phyloP scores from a whole-genome alignment of 2,113 vertebrate genomes.

The Calonectris borealis region DNA sequence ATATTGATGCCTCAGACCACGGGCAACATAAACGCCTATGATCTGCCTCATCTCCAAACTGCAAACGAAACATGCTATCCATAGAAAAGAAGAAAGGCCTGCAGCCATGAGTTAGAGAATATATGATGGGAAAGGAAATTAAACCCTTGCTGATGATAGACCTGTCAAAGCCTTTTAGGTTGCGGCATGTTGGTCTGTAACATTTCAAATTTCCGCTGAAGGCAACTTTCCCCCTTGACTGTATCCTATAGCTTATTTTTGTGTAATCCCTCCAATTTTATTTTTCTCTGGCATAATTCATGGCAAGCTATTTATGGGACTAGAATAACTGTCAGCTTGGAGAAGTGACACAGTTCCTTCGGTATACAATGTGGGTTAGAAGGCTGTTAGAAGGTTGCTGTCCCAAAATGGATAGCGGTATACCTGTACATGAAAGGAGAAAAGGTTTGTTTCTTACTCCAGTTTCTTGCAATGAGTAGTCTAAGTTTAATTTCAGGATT shows the following conservation, averaged over 20 bases:
- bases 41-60: not conserved
- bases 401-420: not conserved
- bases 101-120: not conserved
- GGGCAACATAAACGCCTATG: not conserved
- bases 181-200: not conserved
- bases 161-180: not conserved
- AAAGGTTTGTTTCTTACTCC: not conserved
- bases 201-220: not conserved
- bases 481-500: not conserved
- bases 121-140: not conserved
- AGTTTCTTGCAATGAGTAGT: not conserved
- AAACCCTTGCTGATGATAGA: not conserved
- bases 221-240: not conserved
- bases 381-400: not conserved
- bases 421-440: not conserved
- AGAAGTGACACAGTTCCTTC: not conserved
- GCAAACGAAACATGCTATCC: not conserved
- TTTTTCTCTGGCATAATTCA: not conserved
- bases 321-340: not conserved
- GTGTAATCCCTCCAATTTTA: not conserved
- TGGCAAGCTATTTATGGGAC: not conserved
- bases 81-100: not conserved
- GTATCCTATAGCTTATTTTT: not conserved
- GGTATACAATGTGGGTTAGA: not conserved
- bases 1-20: not conserved